Evolutionary conservation across 2,113 vertebrate species (phyloP).

Genomic region (Catagonus wagneri): DNA sequence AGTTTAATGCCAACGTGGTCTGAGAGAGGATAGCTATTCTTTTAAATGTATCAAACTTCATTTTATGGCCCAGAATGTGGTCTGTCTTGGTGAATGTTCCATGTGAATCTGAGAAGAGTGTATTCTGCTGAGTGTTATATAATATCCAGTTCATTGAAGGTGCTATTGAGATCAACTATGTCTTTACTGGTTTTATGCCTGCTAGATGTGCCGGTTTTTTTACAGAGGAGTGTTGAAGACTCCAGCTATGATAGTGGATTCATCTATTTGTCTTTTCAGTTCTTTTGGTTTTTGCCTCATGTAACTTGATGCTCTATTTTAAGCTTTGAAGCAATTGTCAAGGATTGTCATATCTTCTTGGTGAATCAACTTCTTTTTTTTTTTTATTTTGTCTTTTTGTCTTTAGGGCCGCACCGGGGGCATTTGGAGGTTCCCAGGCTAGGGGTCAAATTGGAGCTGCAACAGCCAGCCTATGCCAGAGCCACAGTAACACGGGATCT

Average conservation of each 20-base stretch:
- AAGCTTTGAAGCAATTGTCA: slow-evolving; percentile 9
- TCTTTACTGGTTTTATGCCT: background rate
- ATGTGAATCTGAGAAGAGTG: background rate
- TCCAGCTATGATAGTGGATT: background rate
- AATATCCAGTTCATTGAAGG: background rate
- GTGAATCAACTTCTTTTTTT: background rate
- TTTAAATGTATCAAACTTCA: background rate
- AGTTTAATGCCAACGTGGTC: background rate
- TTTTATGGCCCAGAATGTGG: background rate
- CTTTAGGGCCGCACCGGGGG: too few species aligned
- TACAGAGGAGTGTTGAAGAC: background rate
- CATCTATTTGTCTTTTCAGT: background rate
- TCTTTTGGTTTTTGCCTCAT: background rate
- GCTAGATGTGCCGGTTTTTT: background rate
- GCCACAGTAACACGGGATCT: too few species aligned
- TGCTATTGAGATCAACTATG: background rate
- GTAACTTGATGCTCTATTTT: background rate
- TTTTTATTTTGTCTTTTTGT: too few species aligned
- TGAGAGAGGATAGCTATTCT: background rate
- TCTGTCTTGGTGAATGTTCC: background rate
- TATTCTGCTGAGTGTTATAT: background rate
- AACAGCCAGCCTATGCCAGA: too few species aligned
- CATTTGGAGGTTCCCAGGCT: too few species aligned
- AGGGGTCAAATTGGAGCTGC: too few species aligned
- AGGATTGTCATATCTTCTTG: background rate